Evolutionary conservation across 1,140 invertebrate species (phyloP).

Genomic region (Drosophila tsacasi): DNA sequence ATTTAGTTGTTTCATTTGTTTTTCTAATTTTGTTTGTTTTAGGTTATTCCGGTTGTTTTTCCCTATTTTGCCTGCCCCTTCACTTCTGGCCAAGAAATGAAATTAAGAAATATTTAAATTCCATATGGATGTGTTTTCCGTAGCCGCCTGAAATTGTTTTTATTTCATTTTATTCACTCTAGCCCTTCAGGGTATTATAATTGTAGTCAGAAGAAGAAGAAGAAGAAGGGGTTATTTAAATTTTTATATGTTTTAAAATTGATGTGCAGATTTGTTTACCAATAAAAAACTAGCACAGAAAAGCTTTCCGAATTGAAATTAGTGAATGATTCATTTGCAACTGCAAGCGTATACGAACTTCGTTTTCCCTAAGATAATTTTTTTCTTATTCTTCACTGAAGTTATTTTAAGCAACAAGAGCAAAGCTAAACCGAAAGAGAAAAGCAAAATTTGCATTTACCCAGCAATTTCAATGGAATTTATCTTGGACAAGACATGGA

Average conservation of each 20-base stretch:
- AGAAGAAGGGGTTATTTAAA: too few relatives aligned
- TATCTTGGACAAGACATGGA: conserved; percentile 28
- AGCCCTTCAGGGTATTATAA: too few relatives aligned
- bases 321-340: too few relatives aligned
- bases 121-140: conserved; percentile 42
- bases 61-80: neutral
- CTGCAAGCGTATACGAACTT: too few relatives aligned
- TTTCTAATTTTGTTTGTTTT: conserved; percentile 7
- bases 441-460: conserved; percentile 36
- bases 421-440: conserved; percentile 2
- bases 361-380: too few relatives aligned
- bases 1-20: conserved; percentile 11
- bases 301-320: too few relatives aligned
- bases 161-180: conserved; percentile 29
- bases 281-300: too few relatives aligned
- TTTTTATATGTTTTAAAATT: too few relatives aligned
- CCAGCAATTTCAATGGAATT: conserved; percentile 59
- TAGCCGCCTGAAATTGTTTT: conserved; percentile 55
- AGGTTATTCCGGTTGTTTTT: conserved; percentile 30
- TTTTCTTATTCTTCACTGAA: conserved; percentile 27
- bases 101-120: conserved; percentile 74
- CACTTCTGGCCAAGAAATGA: conserved; percentile 38
- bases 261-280: too few relatives aligned
- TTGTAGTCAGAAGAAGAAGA: too few relatives aligned
- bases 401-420: conserved; percentile 58